phyloP scores from a whole-genome alignment of 2,797 vertebrate species.

The Cryptoprocta ferox region DNA sequence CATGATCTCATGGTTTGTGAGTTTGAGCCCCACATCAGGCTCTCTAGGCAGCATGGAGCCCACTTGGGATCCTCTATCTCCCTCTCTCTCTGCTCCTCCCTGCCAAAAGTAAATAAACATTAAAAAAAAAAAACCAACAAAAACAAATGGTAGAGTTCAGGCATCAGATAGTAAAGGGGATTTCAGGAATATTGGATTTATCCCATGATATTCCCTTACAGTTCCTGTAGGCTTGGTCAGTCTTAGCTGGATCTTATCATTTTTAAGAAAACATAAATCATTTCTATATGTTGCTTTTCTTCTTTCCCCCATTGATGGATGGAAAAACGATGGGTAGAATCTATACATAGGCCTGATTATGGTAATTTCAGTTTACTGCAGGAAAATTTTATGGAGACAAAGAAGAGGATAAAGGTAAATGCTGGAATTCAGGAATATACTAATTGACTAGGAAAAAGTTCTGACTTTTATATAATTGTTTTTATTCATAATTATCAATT shows the following conservation, averaged over 20 bases:
- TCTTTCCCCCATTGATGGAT: slow-evolving; percentile 79
- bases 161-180: not conserved
- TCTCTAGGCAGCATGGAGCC: too few species aligned
- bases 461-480: slow-evolving; percentile 8
- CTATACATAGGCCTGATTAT: slow-evolving; percentile 90
- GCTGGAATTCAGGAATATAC: not conserved
- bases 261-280: slow-evolving; percentile 16
- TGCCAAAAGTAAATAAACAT: too few species aligned
- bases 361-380: slow-evolving; percentile 89
- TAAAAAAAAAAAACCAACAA: too few species aligned
- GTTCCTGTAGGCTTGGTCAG: not conserved
- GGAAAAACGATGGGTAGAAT: slow-evolving; percentile 90
- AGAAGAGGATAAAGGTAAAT: slow-evolving; percentile 91
- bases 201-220: not conserved
- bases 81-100: too few species aligned
- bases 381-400: slow-evolving; percentile 91
- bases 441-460: not conserved
- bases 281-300: not conserved
- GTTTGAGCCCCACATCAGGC: too few species aligned
- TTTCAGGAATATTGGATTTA: not conserved
- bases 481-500: slow-evolving; percentile 29
- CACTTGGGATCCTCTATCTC: too few species aligned
- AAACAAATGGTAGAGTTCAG: not conserved
- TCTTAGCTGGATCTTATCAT: not conserved
- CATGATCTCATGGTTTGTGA: too few species aligned